Base-by-base conservation (phyloP, 2,888 invertebrate genomes). In the Pomacea canaliculata region DNA sequence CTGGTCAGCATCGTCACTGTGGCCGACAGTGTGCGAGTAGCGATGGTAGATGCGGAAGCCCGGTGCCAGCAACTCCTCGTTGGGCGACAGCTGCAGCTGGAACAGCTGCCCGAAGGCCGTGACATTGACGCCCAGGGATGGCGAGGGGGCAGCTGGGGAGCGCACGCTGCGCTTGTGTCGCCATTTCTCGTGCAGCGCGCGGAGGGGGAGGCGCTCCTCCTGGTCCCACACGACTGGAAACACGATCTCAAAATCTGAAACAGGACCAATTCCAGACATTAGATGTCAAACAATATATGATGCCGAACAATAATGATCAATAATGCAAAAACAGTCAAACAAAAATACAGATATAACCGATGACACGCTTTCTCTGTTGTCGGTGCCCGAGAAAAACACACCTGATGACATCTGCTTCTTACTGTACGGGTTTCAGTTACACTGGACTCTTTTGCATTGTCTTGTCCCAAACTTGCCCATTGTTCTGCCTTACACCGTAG, bases 1-100 rank as follows among this genome's bases (percentile, higher is more conserved):
- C 60, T 71, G 16, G 16, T 46, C 60, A 9, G 23, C 62, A 19
- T 23, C 46, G 71, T 51, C 23, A 0, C 48, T 71, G 62, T 27
- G 77, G 68, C 59, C 73, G 76, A 59, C 81, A 79, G 27, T 79
- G 79, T 59, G 71, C 23, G 79, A 66, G 69, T 83, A 81, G 62
- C 85, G 79, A 66, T 81, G 83, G 77, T 86, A 86, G 59, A 86
- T 83, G 76, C 85, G 85, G 75, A 86, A 86, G 48, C 86, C 86
- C 10, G 85, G 85, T 0, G 86, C 85, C 46, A 86, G 76, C 12
- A 86, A 78, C n/a, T 83, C 74, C 46, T 81, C 78, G 63, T 86
- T 85, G 77, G 83, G 81, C 78, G 81, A 83, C 60, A 86, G 76
- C 77, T 85, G 81, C 23, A 86, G 72, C 27, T 85, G 83, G 78